Evolutionary conservation across 1,140 invertebrate genomes (phyloP).

Genomic region (Drosophila sturtevanti): DNA sequence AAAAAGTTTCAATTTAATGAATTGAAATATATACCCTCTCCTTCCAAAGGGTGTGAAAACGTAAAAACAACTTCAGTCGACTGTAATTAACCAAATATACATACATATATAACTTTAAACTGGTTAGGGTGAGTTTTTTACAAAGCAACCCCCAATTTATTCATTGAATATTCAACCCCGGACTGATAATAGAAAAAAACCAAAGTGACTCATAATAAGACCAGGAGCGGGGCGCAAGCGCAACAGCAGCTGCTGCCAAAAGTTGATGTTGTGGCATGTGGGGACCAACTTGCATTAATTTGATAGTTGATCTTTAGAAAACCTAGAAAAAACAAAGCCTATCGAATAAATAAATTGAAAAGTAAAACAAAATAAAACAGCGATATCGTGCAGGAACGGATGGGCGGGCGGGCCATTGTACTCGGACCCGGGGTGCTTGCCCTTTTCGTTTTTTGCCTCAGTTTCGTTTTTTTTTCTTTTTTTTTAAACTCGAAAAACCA

Average conservation of each 20-base stretch:
- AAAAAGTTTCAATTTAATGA: too few species aligned
- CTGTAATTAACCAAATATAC: slow-evolving; percentile 46
- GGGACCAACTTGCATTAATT: background rate
- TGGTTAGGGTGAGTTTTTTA: background rate
- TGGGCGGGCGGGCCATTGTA: background rate
- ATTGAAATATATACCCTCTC: too few species aligned
- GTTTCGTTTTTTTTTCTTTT: slow-evolving; percentile 20
- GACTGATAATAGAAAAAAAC: background rate
- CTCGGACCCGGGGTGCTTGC: background rate
- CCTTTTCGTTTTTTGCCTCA: slow-evolving; percentile 7
- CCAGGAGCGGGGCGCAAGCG: background rate
- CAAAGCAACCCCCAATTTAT: slow-evolving; percentile 44
- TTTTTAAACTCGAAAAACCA: background rate
- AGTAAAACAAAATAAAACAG: background rate
- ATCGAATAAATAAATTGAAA: background rate
- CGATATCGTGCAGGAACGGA: background rate
- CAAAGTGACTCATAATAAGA: slow-evolving; percentile 4
- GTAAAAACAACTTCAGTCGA: slow-evolving; percentile 31
- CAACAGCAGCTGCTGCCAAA: background rate
- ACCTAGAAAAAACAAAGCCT: background rate
- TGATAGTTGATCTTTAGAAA: background rate
- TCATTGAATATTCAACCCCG: slow-evolving; percentile 24
- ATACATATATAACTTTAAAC: slow-evolving; percentile 2
- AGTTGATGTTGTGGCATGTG: background rate
- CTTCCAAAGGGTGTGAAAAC: background rate